Evolutionary conservation across 2,888 invertebrate genomes (phyloP).

Genomic region (Nomada hirtipes): DNA sequence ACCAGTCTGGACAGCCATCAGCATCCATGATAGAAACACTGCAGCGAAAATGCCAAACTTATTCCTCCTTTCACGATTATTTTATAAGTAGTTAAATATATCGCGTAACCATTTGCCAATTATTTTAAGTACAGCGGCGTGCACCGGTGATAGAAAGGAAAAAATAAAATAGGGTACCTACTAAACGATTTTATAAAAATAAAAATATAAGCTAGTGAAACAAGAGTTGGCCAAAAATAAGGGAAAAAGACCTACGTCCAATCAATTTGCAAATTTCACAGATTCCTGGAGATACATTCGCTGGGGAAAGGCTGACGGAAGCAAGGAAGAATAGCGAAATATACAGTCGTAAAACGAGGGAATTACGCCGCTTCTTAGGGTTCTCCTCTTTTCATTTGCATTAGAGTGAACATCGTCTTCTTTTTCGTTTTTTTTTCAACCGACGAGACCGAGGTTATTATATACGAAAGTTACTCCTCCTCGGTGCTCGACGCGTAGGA

Average conservation of each 20-base stretch:
- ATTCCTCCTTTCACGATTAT: not conserved
- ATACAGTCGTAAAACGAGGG: not conserved
- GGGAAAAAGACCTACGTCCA: too few species aligned
- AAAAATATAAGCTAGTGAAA: too few species aligned
- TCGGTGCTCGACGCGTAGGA: not conserved
- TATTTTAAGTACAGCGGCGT: not conserved
- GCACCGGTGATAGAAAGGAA: too few species aligned
- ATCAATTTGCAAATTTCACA: not conserved
- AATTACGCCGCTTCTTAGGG: not conserved
- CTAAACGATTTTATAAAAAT: too few species aligned
- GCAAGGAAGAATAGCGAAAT: slow-evolving; percentile 10
- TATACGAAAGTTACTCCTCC: slow-evolving; percentile 5
- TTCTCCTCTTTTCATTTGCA: slow-evolving; percentile 26
- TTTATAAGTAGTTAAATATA: not conserved
- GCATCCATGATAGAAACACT: slow-evolving; percentile 50
- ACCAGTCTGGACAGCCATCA: slow-evolving; percentile 91
- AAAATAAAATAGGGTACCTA: too few species aligned
- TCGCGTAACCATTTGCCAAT: not conserved
- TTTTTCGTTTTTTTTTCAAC: not conserved
- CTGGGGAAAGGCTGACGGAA: not conserved
- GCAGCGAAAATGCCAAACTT: slow-evolving; percentile 13
- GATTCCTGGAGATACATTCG: not conserved
- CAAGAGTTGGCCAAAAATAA: too few species aligned
- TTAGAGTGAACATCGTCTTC: not conserved
- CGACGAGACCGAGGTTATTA: slow-evolving; percentile 12